Percentiles rank a stretch among this genome's conserved stretches.
These are phyloP conservation scores for Apodemus agrarius DNA, from an alignment of 2,797 vertebrate species.

Conservation along the genomic window DNA sequence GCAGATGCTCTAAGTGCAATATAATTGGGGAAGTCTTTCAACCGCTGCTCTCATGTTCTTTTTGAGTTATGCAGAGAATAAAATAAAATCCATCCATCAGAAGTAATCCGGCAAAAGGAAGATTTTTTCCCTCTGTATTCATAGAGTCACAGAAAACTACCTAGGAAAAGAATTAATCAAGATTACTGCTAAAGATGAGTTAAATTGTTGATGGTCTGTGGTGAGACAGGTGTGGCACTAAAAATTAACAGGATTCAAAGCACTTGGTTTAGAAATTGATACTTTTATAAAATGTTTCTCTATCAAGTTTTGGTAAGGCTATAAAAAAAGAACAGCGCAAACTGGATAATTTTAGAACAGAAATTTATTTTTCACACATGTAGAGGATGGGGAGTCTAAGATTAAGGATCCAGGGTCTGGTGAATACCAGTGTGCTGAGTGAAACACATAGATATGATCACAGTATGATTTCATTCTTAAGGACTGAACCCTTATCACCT, in stretches of 20 bases:
- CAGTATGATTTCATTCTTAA: background rate
- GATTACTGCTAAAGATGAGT: constrained; percentile 60
- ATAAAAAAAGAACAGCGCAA: background rate
- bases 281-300: background rate
- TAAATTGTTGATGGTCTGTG: constrained; percentile 26
- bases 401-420: background rate
- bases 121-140: background rate
- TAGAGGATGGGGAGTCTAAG: background rate
- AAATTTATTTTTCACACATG: background rate
- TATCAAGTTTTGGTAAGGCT: background rate
- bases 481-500: background rate
- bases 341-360: background rate
- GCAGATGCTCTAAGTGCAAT: constrained; percentile 76
- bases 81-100: constrained; percentile 59
- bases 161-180: constrained; percentile 39
- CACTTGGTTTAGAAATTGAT: background rate
- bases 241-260: constrained; percentile 10
- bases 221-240: background rate
- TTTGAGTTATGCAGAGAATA: constrained; percentile 74
- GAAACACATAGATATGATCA: background rate
- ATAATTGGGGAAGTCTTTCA: constrained; percentile 79
- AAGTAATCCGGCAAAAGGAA: constrained; percentile 49
- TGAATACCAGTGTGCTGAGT: background rate
- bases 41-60: constrained; percentile 63
- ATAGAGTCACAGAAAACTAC: constrained; percentile 59